Conservation (phyloP, 2,888 invertebrate genomes). For the Sturmia bella region DNA sequence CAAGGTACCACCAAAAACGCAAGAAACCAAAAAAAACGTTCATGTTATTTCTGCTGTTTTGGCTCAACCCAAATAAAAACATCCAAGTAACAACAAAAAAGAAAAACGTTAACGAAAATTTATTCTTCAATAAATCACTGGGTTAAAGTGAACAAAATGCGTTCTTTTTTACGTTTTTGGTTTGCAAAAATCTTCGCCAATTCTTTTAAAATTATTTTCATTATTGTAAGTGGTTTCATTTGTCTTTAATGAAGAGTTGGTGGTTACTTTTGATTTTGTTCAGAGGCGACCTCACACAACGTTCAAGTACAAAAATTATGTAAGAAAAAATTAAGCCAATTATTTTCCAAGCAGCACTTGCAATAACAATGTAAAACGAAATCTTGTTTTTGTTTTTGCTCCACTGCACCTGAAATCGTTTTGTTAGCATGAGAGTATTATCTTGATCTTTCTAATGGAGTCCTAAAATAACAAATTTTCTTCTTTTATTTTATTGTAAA, state of each 20-base stretch:
- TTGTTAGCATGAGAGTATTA: neutral
- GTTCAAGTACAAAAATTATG: conserved; percentile 35
- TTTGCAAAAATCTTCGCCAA: conserved; percentile 31
- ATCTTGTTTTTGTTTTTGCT: neutral
- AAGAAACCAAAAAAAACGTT: conserved; percentile 10
- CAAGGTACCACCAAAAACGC: neutral
- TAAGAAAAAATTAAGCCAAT: conserved; percentile 66
- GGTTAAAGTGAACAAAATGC: conserved; percentile 7
- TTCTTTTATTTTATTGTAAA: no score
- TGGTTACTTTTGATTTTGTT: conserved; percentile 39
- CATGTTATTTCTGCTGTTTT: conserved; percentile 46
- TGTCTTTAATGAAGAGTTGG: conserved; percentile 55
- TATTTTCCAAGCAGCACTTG: conserved; percentile 56
- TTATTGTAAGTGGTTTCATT: conserved; percentile 59
- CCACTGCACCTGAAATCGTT: neutral
- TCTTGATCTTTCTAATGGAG: no score
- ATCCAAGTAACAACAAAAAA: conserved; percentile 7
- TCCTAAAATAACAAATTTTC: no score
- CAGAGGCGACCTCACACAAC: conserved; percentile 54
- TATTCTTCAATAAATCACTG: conserved; percentile 50
- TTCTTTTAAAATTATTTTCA: conserved; percentile 47
- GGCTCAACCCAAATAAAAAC: conserved; percentile 35
- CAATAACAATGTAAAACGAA: conserved; percentile 51
- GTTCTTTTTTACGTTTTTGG: neutral
- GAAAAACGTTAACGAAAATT: conserved; percentile 23